These are phyloP conservation scores for Byasa hedistus DNA, from an alignment of 2,888 invertebrate species.

Conservation along the genomic window DNA sequence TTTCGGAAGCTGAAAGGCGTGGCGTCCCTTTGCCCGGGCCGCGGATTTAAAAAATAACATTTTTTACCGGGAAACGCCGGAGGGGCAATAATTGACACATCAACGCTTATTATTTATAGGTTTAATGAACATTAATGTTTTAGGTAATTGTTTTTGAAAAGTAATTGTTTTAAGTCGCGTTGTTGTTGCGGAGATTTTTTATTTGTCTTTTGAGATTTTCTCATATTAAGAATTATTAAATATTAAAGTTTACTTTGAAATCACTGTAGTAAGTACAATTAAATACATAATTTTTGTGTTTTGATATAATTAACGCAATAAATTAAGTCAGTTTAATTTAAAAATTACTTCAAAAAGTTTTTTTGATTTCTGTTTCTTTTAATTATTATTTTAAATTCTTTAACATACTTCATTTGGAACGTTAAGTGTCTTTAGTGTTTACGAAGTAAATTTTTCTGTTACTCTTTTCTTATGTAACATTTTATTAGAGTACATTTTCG, in stretches of 20 bases:
- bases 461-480: no score
- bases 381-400: no score
- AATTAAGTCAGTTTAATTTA: no score
- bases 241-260: not conserved
- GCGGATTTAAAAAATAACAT: constrained; percentile 39
- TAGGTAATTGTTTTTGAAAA: constrained; percentile 73
- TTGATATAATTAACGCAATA: no score
- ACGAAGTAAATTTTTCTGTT: no score
- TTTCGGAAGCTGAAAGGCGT: constrained; percentile 55
- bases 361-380: no score
- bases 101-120: constrained; percentile 73
- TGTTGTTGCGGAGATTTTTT: not conserved
- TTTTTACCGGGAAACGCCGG: constrained; percentile 56
- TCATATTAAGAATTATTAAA: not conserved
- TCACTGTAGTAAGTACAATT: no score
- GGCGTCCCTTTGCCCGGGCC: constrained; percentile 52
- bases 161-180: constrained; percentile 52
- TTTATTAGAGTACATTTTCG: no score
- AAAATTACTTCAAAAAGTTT: no score
- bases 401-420: no score
- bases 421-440: no score
- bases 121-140: constrained; percentile 68
- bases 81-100: constrained; percentile 72
- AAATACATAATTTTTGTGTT: no score
- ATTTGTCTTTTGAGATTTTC: not conserved